Evolutionary conservation across 2,113 vertebrate species (phyloP).

Genomic region (Aptenodytes forsteri): DNA sequence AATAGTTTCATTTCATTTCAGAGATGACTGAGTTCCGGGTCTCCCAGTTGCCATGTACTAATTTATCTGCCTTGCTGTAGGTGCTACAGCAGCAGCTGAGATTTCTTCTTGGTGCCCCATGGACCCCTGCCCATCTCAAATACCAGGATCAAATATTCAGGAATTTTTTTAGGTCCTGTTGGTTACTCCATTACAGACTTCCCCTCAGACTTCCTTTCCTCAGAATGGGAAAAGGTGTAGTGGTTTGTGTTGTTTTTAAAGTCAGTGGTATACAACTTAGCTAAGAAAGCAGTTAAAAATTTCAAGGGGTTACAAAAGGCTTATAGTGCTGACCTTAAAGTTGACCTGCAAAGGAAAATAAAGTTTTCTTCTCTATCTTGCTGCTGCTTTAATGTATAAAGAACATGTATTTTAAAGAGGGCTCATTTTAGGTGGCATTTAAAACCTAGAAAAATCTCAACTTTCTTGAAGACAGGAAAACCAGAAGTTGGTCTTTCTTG

Average conservation of each 20-base stretch:
- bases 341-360: background rate
- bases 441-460: background rate
- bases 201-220: background rate
- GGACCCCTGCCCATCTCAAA: background rate
- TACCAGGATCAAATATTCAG: background rate
- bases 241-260: background rate
- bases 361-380: background rate
- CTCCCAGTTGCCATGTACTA: background rate
- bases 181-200: background rate
- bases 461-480: background rate
- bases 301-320: background rate
- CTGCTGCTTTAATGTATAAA: background rate
- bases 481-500: background rate
- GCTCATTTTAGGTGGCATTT: background rate
- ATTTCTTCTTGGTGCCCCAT: background rate
- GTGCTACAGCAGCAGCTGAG: background rate
- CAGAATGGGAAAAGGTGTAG: background rate
- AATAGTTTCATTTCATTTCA: background rate
- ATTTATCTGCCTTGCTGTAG: background rate
- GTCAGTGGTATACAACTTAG: background rate
- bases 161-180: background rate
- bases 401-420: background rate
- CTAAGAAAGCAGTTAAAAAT: background rate
- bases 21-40: background rate
- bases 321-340: background rate